phyloP scores from a whole-genome alignment of 2,888 invertebrate species.

The Entomobrya multifasciata region DNA sequence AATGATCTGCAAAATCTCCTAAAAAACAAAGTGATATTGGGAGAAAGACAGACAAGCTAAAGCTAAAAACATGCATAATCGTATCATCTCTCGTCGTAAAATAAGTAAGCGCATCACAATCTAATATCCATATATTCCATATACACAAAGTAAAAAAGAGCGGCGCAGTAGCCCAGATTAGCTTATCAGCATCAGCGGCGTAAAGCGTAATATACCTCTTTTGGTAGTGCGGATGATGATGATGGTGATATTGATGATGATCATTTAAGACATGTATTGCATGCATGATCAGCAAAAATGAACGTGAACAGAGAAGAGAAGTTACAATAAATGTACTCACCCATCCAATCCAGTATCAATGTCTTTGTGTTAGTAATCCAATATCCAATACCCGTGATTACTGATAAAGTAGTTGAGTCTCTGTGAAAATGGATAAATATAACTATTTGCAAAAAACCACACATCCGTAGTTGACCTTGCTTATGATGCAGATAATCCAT shows the following conservation, averaged over 20 bases:
- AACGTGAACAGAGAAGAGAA: neutral
- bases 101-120: no score
- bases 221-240: no score
- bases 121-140: no score
- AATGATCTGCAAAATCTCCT: constrained; percentile 14
- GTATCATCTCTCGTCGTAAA: no score
- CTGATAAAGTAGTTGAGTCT: neutral
- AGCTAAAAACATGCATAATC: no score
- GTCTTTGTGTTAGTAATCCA: constrained; percentile 2
- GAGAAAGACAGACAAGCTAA: constrained; percentile 25
- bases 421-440: no score
- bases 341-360: neutral
- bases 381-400: no score
- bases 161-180: constrained; percentile 36
- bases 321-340: no score
- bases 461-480: neutral
- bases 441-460: no score
- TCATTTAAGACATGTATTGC: constrained; percentile 32
- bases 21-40: no score
- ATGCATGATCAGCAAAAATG: constrained; percentile 43
- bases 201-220: no score
- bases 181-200: neutral
- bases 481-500: neutral
- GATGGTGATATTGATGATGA: neutral
- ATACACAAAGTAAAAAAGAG: no score